Evolutionary conservation across 1,140 invertebrate species (phyloP), one percentile per base, ranked within the genome.

Genomic region (Drosophila cardini): DNA sequence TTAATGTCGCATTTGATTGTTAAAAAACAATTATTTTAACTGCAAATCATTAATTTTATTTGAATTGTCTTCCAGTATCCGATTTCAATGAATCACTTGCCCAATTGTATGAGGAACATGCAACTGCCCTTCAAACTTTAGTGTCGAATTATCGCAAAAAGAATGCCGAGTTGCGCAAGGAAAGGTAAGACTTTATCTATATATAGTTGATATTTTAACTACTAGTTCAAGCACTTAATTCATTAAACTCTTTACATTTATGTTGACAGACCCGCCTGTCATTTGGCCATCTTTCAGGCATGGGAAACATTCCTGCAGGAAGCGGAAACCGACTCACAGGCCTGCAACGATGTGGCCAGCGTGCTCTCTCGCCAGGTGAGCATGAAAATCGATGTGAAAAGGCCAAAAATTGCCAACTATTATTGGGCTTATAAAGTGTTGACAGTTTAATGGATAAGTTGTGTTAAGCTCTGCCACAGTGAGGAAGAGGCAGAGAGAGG

Each of bases 31-130:
- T 21, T 4, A 38, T 53, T 43, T 1, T 32, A 5, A 18, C 3
- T 30, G 21, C 21, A 38, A 52, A 26, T 16, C 10, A 52, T 64
- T 64, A 34, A 4, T n/a, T 11, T 18, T 52, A 16, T 34, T 21
- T 36, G 8, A 4, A 16, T 62, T 68, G 67, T 26, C 43, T 96
- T 95, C 11, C 94, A 99, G 98, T 98, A 89, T 96, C 97, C 60
- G 98, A 99, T 93, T 99, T 99, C 93, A 97, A 97, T 32, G 96
- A 98, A 86, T 96, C 98, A 92, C 93, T 99, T 92, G 96, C 97
- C 30, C 95, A 96, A 74, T 95, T 97, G 85, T 96, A 99, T 93
- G 98, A 99, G 92, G 96, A 96, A 75, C 98, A 99, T 92, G 97
- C 97, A 2, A 96, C 97, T 78, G 97, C 98, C 90, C 94, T 99